Evolutionary conservation across 2,113 vertebrate genomes (phyloP), one percentile per base, ranked within the genome.

Genomic region (Crotalus tigris): DNA sequence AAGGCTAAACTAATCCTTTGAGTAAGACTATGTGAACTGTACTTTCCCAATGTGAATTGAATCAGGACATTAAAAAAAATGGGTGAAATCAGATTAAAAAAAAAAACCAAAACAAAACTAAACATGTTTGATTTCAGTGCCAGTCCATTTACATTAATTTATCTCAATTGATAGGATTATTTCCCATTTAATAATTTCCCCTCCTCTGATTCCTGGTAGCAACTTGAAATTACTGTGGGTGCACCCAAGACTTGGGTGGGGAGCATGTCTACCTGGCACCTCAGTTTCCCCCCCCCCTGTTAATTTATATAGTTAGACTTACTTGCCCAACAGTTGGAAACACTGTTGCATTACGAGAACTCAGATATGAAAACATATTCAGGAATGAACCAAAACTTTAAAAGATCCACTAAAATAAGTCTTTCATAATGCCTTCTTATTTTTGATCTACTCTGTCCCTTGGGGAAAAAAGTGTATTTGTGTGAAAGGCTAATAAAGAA

Each of bases 331-430:
- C 17, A 57, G 55, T 21, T 57, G 17, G 55, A 5, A 57, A 57
- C 15, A 57, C 17, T 57, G 15, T 57, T 11, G 89, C 8, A 10
- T 17, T 2, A 53, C 86, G 15, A 44, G 33, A 4, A 92, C 44
- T 91, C 58, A 61, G 88, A 26, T 89, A n/a, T 61, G 61, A 91
- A 75, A 85, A 87, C 64, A 11, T 7, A 2, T 61, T 95, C 87
- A 61, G 90, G 4, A n/a, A 12, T 9, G 4, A 44, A 55, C 54
- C 13, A 26, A 51, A 39, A 23, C 53, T 46, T 69, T 53, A 49
- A 92, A 58, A 89, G 2, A 81, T 57, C 69, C 88, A 85, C 33
- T 17, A 55, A 55, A 87, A 24, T 11, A 21, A 6, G 15, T 57
- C 55, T 57, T 57, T 57, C 19, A 57, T 57, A 57, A 5, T 23